Base-by-base conservation (phyloP, 2,797 vertebrate species). In the Pyrocephalus nanus region DNA sequence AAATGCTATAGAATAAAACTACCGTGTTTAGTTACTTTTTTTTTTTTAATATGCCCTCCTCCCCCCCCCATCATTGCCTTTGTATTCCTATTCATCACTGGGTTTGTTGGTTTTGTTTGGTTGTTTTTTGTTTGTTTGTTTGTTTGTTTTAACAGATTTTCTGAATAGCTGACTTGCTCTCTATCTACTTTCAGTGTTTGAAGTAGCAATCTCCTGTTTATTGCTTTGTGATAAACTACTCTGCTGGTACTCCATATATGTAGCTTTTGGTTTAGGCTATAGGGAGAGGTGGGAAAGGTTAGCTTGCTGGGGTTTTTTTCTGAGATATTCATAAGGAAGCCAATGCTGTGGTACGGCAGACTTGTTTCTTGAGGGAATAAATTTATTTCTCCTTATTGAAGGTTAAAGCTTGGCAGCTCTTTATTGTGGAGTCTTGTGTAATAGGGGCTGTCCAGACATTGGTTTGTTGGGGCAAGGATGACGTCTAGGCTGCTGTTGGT, bases 401-500 rank as follows among this genome's bases (percentile, higher is more conserved):
- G 55, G 67, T 92, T 92, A 86, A 66, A 86, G 38, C 80, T 90
- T 92, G 90, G 76, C 79, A 90, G 53, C 77, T 50, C 18, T 84
- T 57, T 66, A 26, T 45, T 22, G 36, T 77, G 57, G 34, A 72
- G 54, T 47, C 58, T 96, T 95, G 77, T 86, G 71, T 95, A 95
- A 96, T 2, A 86, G 67, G 66, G 62, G n/a, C 64, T 93, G 74
- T 66, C 53, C 0, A 0, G 74, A 64, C 77, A 64, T 38, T 75
- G 77, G 75, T 64, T 95, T 84, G 66, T 42, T 78, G 74, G 90
- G 65, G 69, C 5, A 6, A 69, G 78, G 71, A 85, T 96, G 93
- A 91, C 36, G 65, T 93, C 88, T 64, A 34, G 64, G 76, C 85
- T 88, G 93, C 66, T 92, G 82, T 53, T 80, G 88, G 79, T 96